Percentiles rank a stretch among this genome's conserved stretches.
phyloP scores from a whole-genome alignment of 2,113 vertebrate species.

The Cryptotis parvus region DNA sequence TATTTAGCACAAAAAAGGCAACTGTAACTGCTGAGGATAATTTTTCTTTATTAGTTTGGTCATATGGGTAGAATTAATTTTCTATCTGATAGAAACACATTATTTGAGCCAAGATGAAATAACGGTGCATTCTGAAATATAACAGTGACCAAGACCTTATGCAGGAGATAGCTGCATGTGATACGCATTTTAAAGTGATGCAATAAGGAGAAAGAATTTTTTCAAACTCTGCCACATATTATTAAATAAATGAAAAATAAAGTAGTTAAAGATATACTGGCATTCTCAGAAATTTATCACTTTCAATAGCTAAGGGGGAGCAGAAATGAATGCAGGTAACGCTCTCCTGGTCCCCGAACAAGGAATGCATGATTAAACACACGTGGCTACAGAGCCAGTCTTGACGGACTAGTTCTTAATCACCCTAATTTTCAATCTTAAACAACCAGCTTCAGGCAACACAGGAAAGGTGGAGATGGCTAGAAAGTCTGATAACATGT shows the following conservation, averaged over 20 bases:
- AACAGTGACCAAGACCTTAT: slow-evolving; percentile 26
- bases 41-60: slow-evolving; percentile 60
- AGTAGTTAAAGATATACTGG: background rate
- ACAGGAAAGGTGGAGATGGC: slow-evolving; percentile 75
- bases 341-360: slow-evolving; percentile 3
- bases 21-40: slow-evolving; percentile 15
- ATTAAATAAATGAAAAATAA: background rate
- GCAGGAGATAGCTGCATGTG: background rate
- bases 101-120: slow-evolving; percentile 13
- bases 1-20: slow-evolving; percentile 56
- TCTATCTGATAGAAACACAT: slow-evolving; percentile 40
- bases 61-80: slow-evolving; percentile 21
- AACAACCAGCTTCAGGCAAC: slow-evolving; percentile 56
- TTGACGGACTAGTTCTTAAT: slow-evolving; percentile 23
- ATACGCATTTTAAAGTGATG: slow-evolving; percentile 51
- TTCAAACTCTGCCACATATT: slow-evolving; percentile 12
- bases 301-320: background rate
- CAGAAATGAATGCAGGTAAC: background rate
- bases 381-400: background rate
- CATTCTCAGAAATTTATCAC: background rate
- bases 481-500: slow-evolving; percentile 77
- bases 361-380: slow-evolving; percentile 37
- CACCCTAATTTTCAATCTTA: slow-evolving; percentile 50
- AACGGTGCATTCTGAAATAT: slow-evolving; percentile 25
- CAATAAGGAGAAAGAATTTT: slow-evolving; percentile 45